A percentile compares a stretch with the other conserved stretches of the same genome.
phyloP scores from a whole-genome alignment of 2,888 invertebrate genomes.

The Habroteleia sp. region DNA sequence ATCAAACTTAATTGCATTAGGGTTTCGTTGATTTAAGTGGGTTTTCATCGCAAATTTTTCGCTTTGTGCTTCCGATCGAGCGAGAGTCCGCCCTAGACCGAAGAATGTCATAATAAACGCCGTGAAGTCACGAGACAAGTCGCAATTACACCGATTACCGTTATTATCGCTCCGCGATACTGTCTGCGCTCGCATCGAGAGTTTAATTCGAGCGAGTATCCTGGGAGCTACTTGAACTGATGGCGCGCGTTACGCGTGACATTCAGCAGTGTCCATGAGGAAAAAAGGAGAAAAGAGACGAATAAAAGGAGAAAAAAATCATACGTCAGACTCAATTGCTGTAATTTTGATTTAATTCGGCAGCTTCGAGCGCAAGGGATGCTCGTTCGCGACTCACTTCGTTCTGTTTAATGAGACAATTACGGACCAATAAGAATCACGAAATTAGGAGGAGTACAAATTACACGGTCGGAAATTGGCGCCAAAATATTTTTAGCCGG shows the following conservation, averaged over 20 bases:
- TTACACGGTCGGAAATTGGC: too few relatives aligned
- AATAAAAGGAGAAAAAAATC: slow-evolving; percentile 2
- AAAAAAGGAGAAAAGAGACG: background rate
- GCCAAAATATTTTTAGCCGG: too few relatives aligned
- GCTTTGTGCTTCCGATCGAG: slow-evolving; percentile 25
- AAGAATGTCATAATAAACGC: slow-evolving; percentile 54
- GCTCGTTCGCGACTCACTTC: background rate
- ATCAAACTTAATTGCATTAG: slow-evolving; percentile 14
- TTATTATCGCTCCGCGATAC: slow-evolving; percentile 60
- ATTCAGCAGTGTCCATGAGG: slow-evolving; percentile 34
- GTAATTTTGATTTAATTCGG: slow-evolving; percentile 21
- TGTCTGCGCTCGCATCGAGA: slow-evolving; percentile 58
- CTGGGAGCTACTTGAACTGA: slow-evolving; percentile 56
- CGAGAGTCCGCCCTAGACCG: slow-evolving; percentile 26
- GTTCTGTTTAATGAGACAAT: too few relatives aligned
- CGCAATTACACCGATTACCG: slow-evolving; percentile 62
- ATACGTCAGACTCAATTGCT: background rate
- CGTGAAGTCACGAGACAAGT: slow-evolving; percentile 59
- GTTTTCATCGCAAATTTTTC: slow-evolving; percentile 44
- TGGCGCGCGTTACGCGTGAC: slow-evolving; percentile 52
- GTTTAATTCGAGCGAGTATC: slow-evolving; percentile 53
- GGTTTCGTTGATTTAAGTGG: slow-evolving; percentile 21
- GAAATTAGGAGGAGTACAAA: too few relatives aligned
- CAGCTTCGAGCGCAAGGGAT: background rate
- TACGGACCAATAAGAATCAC: too few relatives aligned